Conservation (phyloP, 2,113 vertebrate genomes). For the Mormoops blainvillei region DNA sequence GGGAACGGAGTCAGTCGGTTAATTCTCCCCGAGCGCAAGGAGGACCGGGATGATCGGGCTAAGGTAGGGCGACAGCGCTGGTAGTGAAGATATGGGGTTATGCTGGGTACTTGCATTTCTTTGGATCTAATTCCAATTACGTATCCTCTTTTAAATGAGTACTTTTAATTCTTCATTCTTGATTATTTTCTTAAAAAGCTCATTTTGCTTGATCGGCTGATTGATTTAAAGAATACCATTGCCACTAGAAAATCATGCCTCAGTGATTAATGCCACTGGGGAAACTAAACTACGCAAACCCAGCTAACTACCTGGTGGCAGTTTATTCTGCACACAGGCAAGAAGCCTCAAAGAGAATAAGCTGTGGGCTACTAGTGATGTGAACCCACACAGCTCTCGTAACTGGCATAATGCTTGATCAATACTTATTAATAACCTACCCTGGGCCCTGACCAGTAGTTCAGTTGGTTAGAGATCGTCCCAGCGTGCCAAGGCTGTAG, state of each 20-base stretch:
- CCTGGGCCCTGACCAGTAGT: no score
- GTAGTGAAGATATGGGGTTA: neutral
- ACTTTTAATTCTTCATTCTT: neutral
- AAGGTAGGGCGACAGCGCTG: neutral
- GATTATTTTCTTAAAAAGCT: constrained; percentile 16
- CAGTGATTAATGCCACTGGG: neutral
- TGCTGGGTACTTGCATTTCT: neutral
- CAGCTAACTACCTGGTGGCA: neutral
- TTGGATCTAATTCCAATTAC: neutral
- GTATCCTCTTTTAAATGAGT: neutral
- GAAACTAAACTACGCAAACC: neutral
- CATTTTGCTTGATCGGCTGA: neutral
- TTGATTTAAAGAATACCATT: neutral
- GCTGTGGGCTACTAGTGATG: neutral
- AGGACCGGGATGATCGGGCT: neutral
- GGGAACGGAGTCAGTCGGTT: neutral
- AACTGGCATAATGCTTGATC: neutral
- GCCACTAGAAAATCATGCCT: neutral
- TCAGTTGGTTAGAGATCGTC: no score
- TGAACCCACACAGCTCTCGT: neutral
- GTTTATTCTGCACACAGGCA: neutral
- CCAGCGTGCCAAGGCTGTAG: no score
- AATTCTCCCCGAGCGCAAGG: neutral
- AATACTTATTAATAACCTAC: neutral
- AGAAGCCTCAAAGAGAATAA: neutral